A percentile compares a stretch with the other conserved stretches of the same genome.
Evolutionary conservation across 2,797 vertebrate species (phyloP).

Genomic region (Helostoma temminkii): DNA sequence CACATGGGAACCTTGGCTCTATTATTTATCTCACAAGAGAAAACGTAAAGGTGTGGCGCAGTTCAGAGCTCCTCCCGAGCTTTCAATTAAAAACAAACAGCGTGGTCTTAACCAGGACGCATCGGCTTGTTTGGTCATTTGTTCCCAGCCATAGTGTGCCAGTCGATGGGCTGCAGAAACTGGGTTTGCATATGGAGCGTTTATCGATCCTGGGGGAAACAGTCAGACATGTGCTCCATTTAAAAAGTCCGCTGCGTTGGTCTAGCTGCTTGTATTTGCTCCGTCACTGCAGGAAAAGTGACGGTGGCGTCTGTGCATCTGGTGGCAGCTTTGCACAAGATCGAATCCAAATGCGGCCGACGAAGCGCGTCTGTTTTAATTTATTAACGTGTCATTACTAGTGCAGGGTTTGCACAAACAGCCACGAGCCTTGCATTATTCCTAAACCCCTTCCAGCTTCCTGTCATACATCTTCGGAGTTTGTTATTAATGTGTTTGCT

Average conservation of each 20-base stretch:
- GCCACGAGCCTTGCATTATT: not conserved
- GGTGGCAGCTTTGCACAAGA: slow-evolving; percentile 12
- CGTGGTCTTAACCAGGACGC: not conserved
- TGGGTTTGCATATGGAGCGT: not conserved
- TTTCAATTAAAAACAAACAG: slow-evolving; percentile 16
- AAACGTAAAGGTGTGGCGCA: slow-evolving; percentile 6
- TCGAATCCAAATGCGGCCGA: slow-evolving; percentile 12
- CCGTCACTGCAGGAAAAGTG: not conserved
- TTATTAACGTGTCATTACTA: slow-evolving; percentile 15
- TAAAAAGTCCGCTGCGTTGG: not conserved
- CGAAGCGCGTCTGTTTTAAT: not conserved
- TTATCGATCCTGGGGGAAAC: slow-evolving; percentile 21
- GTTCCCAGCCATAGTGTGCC: slow-evolving; percentile 14
- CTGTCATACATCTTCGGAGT: not conserved
- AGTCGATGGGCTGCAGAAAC: slow-evolving; percentile 4
- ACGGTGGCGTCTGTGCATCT: slow-evolving; percentile 1
- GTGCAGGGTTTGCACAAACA: slow-evolving; percentile 34
- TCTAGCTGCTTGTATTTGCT: not conserved
- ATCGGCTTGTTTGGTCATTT: slow-evolving; percentile 4
- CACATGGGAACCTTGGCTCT: slow-evolving; percentile 23
- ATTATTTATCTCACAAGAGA: not conserved
- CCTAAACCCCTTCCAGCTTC: not conserved
- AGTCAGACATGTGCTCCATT: not conserved
- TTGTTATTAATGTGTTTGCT: slow-evolving; percentile 36
- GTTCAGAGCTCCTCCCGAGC: slow-evolving; percentile 1